Conservation (phyloP, 2,113 vertebrate species). For the Gymnorhina tibicen region DNA sequence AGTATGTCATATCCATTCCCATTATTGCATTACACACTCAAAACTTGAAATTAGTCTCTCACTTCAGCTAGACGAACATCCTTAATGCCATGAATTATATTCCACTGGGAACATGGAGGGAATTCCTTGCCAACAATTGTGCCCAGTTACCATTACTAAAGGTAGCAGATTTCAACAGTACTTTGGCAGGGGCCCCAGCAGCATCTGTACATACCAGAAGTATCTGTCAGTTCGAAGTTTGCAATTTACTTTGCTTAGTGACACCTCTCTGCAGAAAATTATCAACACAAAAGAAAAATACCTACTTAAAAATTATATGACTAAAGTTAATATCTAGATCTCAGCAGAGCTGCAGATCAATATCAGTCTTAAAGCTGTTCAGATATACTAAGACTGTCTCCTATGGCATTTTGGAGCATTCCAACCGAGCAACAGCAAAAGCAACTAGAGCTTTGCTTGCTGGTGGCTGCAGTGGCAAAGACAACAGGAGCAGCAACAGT, state of each 20-base stretch:
- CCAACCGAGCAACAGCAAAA: neutral
- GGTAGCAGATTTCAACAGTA: neutral
- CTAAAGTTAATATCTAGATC: neutral
- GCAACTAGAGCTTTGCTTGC: neutral
- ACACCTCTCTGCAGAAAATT: neutral
- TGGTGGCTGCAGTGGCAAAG: neutral
- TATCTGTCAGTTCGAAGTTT: neutral
- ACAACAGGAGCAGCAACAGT: neutral
- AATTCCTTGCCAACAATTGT: fast-evolving
- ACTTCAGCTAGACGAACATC: neutral
- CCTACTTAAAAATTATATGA: neutral
- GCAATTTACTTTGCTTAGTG: neutral
- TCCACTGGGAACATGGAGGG: neutral
- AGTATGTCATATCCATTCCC: neutral
- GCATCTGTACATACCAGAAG: neutral
- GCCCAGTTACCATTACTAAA: neutral
- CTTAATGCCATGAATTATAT: neutral
- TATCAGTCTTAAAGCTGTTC: neutral
- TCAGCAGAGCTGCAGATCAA: neutral
- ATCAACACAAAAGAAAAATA: neutral
- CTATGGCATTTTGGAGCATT: neutral
- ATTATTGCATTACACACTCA: neutral
- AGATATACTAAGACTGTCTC: neutral
- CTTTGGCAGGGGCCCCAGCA: neutral
- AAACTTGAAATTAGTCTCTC: neutral